These are phyloP conservation scores for Coptodon rendalli DNA, from an alignment of 2,113 vertebrate genomes.

Conservation along the genomic window DNA sequence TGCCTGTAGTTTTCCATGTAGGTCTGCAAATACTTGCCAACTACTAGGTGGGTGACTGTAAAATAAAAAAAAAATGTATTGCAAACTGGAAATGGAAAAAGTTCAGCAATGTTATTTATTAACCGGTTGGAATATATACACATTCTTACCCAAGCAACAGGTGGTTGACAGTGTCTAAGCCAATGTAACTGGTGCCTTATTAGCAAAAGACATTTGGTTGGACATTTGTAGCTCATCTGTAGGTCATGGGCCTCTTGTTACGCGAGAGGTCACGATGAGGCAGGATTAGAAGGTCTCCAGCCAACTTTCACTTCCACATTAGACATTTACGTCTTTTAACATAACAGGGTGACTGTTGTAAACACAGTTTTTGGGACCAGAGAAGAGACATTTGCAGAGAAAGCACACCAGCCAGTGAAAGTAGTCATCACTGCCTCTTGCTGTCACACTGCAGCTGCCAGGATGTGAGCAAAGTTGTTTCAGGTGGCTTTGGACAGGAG, in stretches of 20 bases:
- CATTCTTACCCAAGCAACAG: background rate
- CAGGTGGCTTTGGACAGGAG: constrained; percentile 50
- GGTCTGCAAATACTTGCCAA: background rate
- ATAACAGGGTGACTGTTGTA: background rate
- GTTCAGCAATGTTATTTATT: background rate
- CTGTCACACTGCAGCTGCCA: constrained; percentile 40
- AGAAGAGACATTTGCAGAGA: constrained; percentile 13
- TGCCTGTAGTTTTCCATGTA: background rate
- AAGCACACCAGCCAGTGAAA: background rate
- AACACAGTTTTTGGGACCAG: background rate
- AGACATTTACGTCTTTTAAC: constrained; percentile 3
- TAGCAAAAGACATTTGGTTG: background rate
- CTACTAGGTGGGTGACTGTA: background rate
- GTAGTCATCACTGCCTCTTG: constrained; percentile 1
- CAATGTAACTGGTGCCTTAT: background rate
- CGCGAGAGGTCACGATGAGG: background rate
- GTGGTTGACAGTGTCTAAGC: background rate
- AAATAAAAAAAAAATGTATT: background rate
- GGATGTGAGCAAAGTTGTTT: constrained; percentile 50
- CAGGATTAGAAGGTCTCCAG: constrained; percentile 10
- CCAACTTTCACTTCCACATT: background rate
- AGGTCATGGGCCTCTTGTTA: background rate
- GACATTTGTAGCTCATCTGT: background rate
- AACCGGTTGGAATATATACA: background rate
- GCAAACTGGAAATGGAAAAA: background rate